phyloP scores from a whole-genome alignment of 2,888 invertebrate species.

The Phaedon cochleariae region DNA sequence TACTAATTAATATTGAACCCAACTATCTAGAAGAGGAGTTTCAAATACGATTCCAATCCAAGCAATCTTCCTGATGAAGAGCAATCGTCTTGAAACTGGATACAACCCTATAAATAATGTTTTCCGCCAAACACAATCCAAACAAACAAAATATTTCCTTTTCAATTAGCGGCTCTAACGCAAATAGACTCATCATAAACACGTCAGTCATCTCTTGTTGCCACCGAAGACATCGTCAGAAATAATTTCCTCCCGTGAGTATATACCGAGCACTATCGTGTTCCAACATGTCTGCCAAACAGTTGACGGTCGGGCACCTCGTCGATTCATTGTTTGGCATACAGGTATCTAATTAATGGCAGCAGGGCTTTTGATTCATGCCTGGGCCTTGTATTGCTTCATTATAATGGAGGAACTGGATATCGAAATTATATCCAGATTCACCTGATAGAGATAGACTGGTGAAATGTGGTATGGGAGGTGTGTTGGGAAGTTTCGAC shows the following conservation, averaged over 20 bases:
- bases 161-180: neutral
- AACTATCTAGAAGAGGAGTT: no score
- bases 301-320: conserved; percentile 23
- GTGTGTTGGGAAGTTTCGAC: no score
- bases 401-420: conserved; percentile 41
- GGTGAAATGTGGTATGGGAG: neutral
- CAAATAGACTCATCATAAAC: conserved; percentile 18
- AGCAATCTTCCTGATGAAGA: neutral
- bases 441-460: neutral
- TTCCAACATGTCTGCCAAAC: conserved; percentile 13
- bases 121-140: neutral
- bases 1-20: no score
- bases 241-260: conserved; percentile 4
- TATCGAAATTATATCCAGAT: conserved; percentile 27
- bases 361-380: conserved; percentile 43
- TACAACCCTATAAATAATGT: neutral
- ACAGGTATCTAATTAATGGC: conserved; percentile 49
- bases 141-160: conserved; percentile 13
- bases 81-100: neutral
- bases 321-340: conserved; percentile 43
- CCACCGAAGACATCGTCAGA: conserved; percentile 11
- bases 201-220: conserved; percentile 15
- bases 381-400: conserved; percentile 34
- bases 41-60: no score
- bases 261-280: conserved; percentile 3